A percentile compares a stretch with the other conserved stretches of the same genome.
phyloP scores from a whole-genome alignment of 2,797 vertebrate genomes.

The Podargus strigoides region DNA sequence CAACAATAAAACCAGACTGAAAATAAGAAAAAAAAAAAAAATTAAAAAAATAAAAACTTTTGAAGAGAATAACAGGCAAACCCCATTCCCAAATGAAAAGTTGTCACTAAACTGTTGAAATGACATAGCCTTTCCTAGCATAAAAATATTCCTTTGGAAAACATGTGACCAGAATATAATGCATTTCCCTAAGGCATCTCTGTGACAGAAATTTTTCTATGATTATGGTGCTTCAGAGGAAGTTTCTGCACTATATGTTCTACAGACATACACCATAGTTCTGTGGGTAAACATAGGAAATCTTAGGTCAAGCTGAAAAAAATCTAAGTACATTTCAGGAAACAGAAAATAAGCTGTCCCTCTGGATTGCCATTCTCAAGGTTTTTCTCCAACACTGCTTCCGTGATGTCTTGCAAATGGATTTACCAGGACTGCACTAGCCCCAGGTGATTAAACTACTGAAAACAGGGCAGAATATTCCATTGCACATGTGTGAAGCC shows the following conservation, averaged over 20 bases:
- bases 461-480: slow-evolving; percentile 28
- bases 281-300: slow-evolving; percentile 2
- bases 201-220: not conserved
- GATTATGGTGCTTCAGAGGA: not conserved
- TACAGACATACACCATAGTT: not conserved
- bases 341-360: slow-evolving; percentile 37
- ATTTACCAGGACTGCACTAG: slow-evolving; percentile 29
- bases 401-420: slow-evolving; percentile 44
- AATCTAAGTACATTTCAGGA: not conserved
- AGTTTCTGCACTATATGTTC: not conserved
- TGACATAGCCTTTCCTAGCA: not conserved
- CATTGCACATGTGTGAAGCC: slow-evolving; percentile 37
- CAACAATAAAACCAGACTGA: not conserved
- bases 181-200: not conserved
- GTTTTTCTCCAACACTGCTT: not conserved
- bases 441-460: slow-evolving; percentile 40
- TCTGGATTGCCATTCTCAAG: not conserved
- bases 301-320: slow-evolving; percentile 18
- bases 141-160: not conserved
- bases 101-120: not conserved
- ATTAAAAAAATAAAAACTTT: not conserved
- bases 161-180: not conserved
- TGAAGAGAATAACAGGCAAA: not conserved
- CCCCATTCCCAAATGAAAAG: not conserved
- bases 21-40: not conserved